A percentile compares a stretch with the other conserved stretches of the same genome.
These are phyloP conservation scores for Dysidea cf. avara DNA, from an alignment of 37 sponge, comb jelly and placozoan species.

Conservation along the genomic window DNA sequence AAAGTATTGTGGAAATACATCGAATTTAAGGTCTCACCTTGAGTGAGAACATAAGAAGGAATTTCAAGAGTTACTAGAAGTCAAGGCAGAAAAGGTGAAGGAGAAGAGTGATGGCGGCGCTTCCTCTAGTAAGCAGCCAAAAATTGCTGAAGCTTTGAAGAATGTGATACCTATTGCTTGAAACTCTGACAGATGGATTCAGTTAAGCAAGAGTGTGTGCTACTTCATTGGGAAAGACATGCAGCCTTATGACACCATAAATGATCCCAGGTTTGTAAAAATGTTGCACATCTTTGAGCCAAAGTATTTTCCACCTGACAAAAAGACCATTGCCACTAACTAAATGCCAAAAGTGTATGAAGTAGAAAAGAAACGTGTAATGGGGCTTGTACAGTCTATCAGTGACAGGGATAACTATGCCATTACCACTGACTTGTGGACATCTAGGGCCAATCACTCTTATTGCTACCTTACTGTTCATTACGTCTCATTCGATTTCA, in stretches of 20 bases:
- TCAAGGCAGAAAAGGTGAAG: too few species aligned
- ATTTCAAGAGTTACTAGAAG: too few species aligned
- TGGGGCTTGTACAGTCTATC: not conserved
- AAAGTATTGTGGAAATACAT: too few species aligned
- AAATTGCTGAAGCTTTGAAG: too few species aligned
- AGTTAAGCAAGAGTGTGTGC: slow-evolving; percentile 13
- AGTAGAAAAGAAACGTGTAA: slow-evolving; percentile 5
- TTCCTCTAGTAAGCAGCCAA: too few species aligned
- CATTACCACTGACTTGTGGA: too few species aligned
- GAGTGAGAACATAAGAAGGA: slow-evolving; percentile 5
- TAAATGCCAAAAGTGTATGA: slow-evolving; percentile 31
- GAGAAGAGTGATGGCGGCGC: too few species aligned
- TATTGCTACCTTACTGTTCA: slow-evolving; percentile 34
- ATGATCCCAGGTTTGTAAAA: slow-evolving; percentile 30
- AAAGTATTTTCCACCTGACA: slow-evolving; percentile 31
- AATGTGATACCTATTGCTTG: too few species aligned
- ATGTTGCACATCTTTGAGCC: slow-evolving; percentile 31
- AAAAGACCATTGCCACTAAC: too few species aligned
- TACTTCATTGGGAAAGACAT: slow-evolving; percentile 19
- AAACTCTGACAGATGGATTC: too few species aligned
- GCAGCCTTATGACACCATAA: too few species aligned
- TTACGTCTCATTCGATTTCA: not conserved
- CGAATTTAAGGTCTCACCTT: slow-evolving; percentile 17
- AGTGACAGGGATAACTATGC: not conserved
- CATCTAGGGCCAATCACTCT: slow-evolving; percentile 35